A percentile compares a stretch with the other conserved stretches of the same genome.
Evolutionary conservation across 2,113 vertebrate genomes (phyloP).

Genomic region (Myxocyprinus asiaticus): DNA sequence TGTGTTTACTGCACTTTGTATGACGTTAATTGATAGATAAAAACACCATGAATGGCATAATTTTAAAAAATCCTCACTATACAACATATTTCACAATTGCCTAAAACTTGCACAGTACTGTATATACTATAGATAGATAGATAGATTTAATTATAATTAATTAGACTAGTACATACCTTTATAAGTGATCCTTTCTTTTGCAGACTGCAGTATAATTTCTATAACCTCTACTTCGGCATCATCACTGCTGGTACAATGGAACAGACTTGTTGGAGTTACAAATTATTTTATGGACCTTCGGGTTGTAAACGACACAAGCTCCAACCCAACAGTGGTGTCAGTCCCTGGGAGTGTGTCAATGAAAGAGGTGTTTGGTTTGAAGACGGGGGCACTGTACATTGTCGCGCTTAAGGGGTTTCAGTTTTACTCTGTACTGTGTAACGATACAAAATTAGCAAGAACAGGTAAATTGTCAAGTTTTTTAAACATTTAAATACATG

Average conservation of each 20-base stretch:
- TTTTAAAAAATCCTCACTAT: no score
- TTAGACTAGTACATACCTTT: neutral
- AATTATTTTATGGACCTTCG: constrained; percentile 72
- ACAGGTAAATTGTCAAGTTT: constrained; percentile 63
- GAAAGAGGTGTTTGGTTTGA: constrained; percentile 61
- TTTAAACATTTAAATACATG: no score
- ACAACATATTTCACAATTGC: no score
- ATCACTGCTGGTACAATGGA: constrained; percentile 70
- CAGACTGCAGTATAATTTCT: constrained; percentile 69
- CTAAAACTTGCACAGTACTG: no score
- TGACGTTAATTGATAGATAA: no score
- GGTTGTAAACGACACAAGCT: constrained; percentile 56
- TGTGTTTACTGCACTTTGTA: no score
- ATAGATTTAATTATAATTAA: no score
- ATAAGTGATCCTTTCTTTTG: neutral
- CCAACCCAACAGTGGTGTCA: constrained; percentile 63
- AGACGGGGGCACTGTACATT: constrained; percentile 64
- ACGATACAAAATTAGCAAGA: neutral
- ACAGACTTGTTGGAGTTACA: constrained; percentile 44
- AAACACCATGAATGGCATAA: no score
- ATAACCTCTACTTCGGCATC: constrained; percentile 58
- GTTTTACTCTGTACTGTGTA: constrained; percentile 59
- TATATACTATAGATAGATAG: no score
- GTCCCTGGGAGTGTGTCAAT: neutral
- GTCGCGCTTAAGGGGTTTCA: constrained; percentile 71